Percentiles rank a stretch among this genome's conserved stretches.
These are phyloP conservation scores for Apodemus agrarius DNA, from an alignment of 2,797 vertebrate genomes.

Conservation along the genomic window DNA sequence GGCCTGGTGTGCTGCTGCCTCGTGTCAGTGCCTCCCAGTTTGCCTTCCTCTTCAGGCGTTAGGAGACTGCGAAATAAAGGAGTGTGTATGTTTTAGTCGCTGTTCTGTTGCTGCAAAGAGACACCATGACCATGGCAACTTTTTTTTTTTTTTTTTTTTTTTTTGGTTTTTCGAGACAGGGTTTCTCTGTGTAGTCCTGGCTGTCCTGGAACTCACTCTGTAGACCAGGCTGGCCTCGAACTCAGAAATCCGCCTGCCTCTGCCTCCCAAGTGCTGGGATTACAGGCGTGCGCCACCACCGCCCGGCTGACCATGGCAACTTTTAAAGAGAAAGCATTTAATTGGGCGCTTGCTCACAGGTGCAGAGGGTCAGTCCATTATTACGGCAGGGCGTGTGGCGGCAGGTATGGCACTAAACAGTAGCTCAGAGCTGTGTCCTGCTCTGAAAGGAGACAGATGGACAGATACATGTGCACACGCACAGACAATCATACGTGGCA, in stretches of 20 bases:
- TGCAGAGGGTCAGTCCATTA: not conserved
- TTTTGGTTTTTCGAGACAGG: too few relatives aligned
- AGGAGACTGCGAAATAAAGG: not conserved
- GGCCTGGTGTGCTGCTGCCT: not conserved
- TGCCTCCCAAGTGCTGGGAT: too few relatives aligned
- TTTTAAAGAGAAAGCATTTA: too few relatives aligned
- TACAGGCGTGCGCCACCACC: too few relatives aligned
- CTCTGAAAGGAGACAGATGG: not conserved
- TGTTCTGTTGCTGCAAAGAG: not conserved
- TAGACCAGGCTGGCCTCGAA: too few relatives aligned
- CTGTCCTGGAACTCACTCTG: too few relatives aligned
- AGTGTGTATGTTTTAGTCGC: not conserved
- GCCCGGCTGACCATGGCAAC: too few relatives aligned
- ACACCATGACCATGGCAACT: not conserved
- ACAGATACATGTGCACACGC: not conserved
- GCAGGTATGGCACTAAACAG: not conserved
- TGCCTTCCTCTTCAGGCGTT: not conserved
- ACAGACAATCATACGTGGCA: not conserved
- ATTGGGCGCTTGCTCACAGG: not conserved
- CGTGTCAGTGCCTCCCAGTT: not conserved
- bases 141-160: not conserved
- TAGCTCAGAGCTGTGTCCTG: not conserved
- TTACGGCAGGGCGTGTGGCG: not conserved
- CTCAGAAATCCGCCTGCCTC: too few relatives aligned
- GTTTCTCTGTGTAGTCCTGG: too few relatives aligned